Base-by-base conservation (phyloP, 2,797 vertebrate genomes). In the Hoplostethus mediterraneus region DNA sequence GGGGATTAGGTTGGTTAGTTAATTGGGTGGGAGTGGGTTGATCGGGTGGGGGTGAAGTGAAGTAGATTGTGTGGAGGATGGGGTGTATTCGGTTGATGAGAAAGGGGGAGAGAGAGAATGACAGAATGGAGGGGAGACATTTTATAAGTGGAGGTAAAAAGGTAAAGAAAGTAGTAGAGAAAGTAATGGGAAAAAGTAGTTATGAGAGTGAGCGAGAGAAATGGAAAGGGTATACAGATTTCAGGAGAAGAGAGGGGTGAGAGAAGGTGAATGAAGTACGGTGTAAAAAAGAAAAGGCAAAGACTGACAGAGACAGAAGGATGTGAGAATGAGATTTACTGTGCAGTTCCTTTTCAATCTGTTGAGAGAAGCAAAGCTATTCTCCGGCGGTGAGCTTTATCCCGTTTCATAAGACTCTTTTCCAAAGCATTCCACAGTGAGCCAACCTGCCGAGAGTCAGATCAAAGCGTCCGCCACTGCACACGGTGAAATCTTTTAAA, bases 351-450 rank as follows among this genome's bases (percentile, higher is more conserved):
- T 75, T 86, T 85, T 89, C 77, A 89, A 82, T 91, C 81, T 90
- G 84, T 83, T 67, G 83, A 86, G 83, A 81, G 82, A 90, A 90
- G 88, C 83, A 72, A 77, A 88, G 83, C 89, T 81, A 89, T 88
- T 91, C 83, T 87, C 75, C 56, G 80, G 85, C 42, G 56, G 76
- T 62, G 83, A 88, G 87, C 87, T 87, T 90, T 84, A 88, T 89
- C 89, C 77, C 83, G 75, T 85, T 90, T 89, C 80, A 86, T 89
- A 86, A 90, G 81, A 82, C 84, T 89, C 83, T 89, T 82, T 75
- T 86, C 82, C 61, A 55, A 76, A 79, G 76, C 76, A 47, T 82
- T 89, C 86, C 78, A 63, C 82, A 47, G 70, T 51, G 82, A 84
- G 83, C 83, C 80, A 86, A 90, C 89, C 89, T 90, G 87, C 87